Base-by-base conservation (phyloP, 1,140 invertebrate genomes). In the Procambarus clarkii region DNA sequence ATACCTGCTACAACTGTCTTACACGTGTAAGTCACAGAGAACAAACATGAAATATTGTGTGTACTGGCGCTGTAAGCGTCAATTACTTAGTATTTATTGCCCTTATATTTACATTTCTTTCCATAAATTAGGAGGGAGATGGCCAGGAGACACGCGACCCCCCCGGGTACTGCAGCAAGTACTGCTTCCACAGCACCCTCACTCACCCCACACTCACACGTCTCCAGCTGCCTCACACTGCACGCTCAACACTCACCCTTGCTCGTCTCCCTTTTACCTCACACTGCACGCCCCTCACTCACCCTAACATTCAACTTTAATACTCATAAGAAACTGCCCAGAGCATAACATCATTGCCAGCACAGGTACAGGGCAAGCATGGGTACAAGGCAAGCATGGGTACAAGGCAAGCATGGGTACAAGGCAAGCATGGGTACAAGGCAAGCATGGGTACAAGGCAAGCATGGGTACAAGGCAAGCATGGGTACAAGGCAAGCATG, bases 61-160 rank as follows among this genome's bases (percentile, higher is more conserved):
- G n/a, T 54, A 21, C 46, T 24, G n/a, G 18, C 7, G 78, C 78
- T 7, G n/a, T 60, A 58, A n/a, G 80, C 60, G 50, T 58, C 80
- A 82, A 54, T 82, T 60, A 34, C 11, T 34, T 60, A 11, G 24
- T 54, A 82, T 82, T 60, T 82, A 82, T 82, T 82, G 60, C 15
- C 24, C 48, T 60, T 60, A 82, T 82, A 82, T 82, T 82, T 82
- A 82, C 80, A 82, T 82, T 82, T 82, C 54, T n/a, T 21, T 82
- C 80, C 80, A 82, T 82, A 82, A 82, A 82, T 82, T 50, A 24
- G 3, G 44, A 2, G n/a, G 7, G n/a, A 60, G 50, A 82, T 44
- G 58, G 50, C n/a, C 80, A 50, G n/a, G 7, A n/a, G 60, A 60
- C 80, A 82, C 80, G 80, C 80, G 15, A 60, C 4, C 4, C 4